Conservation (phyloP, 2,113 vertebrate genomes). For the Cnemophilus loriae region DNA sequence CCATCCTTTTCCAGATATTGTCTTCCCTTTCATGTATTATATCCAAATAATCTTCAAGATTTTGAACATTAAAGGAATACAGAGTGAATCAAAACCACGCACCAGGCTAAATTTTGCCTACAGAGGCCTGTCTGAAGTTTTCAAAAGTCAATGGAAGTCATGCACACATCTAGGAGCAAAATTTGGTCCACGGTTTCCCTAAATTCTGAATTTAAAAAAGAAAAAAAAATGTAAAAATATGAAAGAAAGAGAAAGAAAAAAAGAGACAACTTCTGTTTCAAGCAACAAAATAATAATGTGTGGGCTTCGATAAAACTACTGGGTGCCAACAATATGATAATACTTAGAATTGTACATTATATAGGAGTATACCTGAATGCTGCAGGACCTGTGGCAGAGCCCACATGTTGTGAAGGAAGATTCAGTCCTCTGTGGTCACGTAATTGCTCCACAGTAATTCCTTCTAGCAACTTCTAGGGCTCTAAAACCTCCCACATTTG, state of each 20-base stretch:
- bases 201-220: background rate
- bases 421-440: too few species aligned
- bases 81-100: background rate
- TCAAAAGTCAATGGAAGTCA: background rate
- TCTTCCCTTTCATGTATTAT: conserved; percentile 38
- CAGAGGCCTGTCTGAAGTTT: background rate
- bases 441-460: too few species aligned
- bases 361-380: too few species aligned
- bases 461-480: too few species aligned
- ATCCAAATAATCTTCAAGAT: conserved; percentile 34
- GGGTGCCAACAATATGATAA: background rate
- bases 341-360: background rate
- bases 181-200: background rate
- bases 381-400: too few species aligned
- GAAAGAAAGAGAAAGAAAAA: background rate
- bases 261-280: background rate
- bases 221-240: background rate
- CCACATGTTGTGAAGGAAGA: too few species aligned
- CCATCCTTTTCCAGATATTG: conserved; percentile 28
- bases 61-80: conserved; percentile 4
- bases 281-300: background rate
- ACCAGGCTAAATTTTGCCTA: background rate
- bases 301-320: background rate
- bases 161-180: background rate
- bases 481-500: too few species aligned